Percentiles rank a stretch among this genome's conserved stretches.
Conservation (phyloP, 2,888 invertebrate species). For the Lasius platythorax region DNA sequence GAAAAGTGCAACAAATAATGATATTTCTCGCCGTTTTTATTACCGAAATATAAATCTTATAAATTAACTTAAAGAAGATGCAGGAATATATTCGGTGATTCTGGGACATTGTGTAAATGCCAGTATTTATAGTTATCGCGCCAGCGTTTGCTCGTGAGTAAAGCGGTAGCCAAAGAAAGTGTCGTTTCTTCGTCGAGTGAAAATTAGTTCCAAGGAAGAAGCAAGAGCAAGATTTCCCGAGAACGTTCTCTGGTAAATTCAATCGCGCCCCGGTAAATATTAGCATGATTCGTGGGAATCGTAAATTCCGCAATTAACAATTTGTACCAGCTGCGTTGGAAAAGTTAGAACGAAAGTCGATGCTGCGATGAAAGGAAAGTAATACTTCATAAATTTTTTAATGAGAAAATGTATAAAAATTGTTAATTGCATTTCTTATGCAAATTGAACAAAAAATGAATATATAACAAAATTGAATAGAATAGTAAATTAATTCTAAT, state of each 20-base stretch:
- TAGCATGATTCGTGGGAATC: slow-evolving; percentile 35
- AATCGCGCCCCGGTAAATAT: slow-evolving; percentile 36
- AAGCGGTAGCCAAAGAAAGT: slow-evolving; percentile 39
- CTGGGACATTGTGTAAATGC: background rate
- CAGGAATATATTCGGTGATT: background rate
- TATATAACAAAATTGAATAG: background rate
- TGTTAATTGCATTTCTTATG: background rate
- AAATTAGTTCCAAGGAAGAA: slow-evolving; percentile 33
- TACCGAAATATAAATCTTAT: background rate
- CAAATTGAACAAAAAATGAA: background rate
- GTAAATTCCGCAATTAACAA: slow-evolving; percentile 21
- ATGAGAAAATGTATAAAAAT: background rate
- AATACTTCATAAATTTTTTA: background rate
- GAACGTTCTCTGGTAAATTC: slow-evolving; percentile 9
- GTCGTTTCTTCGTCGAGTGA: slow-evolving; percentile 25
- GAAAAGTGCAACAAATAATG: background rate
- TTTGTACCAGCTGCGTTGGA: slow-evolving; percentile 4
- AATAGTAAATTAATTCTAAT: too few relatives aligned
- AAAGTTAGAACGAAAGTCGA: background rate
- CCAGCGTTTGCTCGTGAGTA: slow-evolving; percentile 18
- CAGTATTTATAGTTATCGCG: slow-evolving; percentile 47
- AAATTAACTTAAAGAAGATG: background rate
- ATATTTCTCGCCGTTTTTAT: background rate
- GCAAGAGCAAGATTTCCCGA: background rate
- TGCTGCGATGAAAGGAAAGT: background rate